Evolutionary conservation across 2,888 invertebrate genomes (phyloP), one percentile per base, ranked within the genome.

Genomic region (Diplazon laetatorius): DNA sequence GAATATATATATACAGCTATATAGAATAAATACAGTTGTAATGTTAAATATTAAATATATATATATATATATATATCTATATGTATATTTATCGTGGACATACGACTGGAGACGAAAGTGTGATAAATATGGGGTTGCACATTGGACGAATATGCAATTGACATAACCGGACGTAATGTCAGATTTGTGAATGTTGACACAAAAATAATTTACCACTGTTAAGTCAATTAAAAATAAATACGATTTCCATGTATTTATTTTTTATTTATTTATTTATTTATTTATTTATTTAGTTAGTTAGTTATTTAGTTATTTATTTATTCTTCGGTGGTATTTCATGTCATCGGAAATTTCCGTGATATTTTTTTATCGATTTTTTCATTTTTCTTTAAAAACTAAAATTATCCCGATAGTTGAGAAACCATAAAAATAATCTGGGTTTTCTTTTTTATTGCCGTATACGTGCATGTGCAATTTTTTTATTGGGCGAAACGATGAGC

Each of bases 141-240:
- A 60, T 10, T 20, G 52, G 50, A 55, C 50, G 46, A 14, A 66
- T 30, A 60, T 63, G 70, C 65, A 76, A 71, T 70, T 59, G 70
- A 65, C 55, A 65, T 65, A 42, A 65, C 25, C 35, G 71, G 46
- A 76, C n/a, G n/a, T n/a, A n/a, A n/a, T n/a, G n/a, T n/a, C n/a
- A n/a, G n/a, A n/a, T n/a, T 46, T 65, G 12, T 8, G 1, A 46
- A 39, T 20, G 12, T 5, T 20, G 22, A 9, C 14, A 5, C 12
- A 30, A 6, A 46, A 46, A 52, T 10, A 48, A 18, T 52, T 52
- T 14, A 3, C 12, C 25, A 25, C n/a, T n/a, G n/a, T 52, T n/a
- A 52, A 22, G 52, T 14, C 8, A 25, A 3, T 22, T 50, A n/a
- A n/a, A 14, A 16, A 14, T 14, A 59, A 20, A 12, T 5, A 2